A percentile compares a stretch with the other conserved stretches of the same genome.
Conservation (phyloP, 1,140 invertebrate species). For the Brachionus koreanus region DNA sequence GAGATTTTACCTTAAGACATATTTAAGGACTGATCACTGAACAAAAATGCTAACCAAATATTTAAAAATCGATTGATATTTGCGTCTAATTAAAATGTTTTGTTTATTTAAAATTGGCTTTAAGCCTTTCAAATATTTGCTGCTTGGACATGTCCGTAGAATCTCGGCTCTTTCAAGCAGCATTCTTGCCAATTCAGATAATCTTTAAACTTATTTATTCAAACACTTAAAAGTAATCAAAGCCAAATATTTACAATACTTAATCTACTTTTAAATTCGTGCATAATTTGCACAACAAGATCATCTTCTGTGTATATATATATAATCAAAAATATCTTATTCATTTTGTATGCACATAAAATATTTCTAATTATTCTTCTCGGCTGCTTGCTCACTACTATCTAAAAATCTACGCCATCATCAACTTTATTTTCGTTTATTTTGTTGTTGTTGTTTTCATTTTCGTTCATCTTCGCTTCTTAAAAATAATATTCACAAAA, state of each 20-base stretch:
- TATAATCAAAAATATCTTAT: not conserved
- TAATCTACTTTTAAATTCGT: slow-evolving; percentile 1
- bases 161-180: not conserved
- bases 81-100: not conserved
- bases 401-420: not conserved
- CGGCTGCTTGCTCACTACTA: not conserved
- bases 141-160: not conserved
- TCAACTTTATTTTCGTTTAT: not conserved
- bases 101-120: not conserved
- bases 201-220: not conserved
- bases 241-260: not conserved
- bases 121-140: not conserved
- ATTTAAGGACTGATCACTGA: not conserved
- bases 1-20: not conserved
- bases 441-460: not conserved
- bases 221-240: not conserved
- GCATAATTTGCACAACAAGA: slow-evolving; percentile 6
- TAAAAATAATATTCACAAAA: not conserved
- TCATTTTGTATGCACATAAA: not conserved
- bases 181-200: not conserved
- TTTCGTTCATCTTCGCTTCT: not conserved
- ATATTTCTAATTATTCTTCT: not conserved
- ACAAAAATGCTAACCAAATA: not conserved
- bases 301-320: not conserved
- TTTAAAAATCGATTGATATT: not conserved